These are phyloP conservation scores for Corythoichthys haematopterus DNA, from an alignment of 2,113 vertebrate genomes.

Conservation along the genomic window DNA sequence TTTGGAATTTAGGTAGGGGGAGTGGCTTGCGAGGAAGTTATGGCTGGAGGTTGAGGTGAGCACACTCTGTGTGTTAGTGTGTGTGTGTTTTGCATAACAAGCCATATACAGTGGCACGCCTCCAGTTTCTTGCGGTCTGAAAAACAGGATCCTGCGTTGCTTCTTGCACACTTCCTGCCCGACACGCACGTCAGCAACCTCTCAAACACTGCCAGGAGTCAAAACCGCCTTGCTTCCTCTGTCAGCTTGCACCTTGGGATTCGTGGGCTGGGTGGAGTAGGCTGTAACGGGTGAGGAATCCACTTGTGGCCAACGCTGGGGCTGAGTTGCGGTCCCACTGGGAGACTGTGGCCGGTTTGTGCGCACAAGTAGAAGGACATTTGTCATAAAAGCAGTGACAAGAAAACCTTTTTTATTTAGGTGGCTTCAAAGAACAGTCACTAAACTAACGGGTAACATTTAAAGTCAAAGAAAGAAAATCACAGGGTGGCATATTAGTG, in stretches of 20 bases:
- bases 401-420: slow-evolving; percentile 15
- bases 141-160: slow-evolving; percentile 68
- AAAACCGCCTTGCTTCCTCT: slow-evolving; percentile 53
- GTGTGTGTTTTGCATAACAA: slow-evolving; percentile 49
- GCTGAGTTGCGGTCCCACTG: slow-evolving; percentile 20
- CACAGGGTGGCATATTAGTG: not conserved
- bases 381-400: slow-evolving; percentile 19
- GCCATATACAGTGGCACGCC: slow-evolving; percentile 43
- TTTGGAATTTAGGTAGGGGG: slow-evolving; percentile 12
- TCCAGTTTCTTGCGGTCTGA: slow-evolving; percentile 59
- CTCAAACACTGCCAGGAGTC: slow-evolving; percentile 62
- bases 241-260: slow-evolving; percentile 47
- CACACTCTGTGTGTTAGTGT: slow-evolving; percentile 9
- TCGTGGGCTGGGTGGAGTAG: slow-evolving; percentile 41
- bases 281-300: slow-evolving; percentile 26
- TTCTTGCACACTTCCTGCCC: slow-evolving; percentile 71
- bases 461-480: slow-evolving; percentile 3
- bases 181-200: slow-evolving; percentile 62
- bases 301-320: slow-evolving; percentile 27
- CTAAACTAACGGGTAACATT: not conserved
- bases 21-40: slow-evolving; percentile 25
- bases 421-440: slow-evolving; percentile 18
- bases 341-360: slow-evolving; percentile 19
- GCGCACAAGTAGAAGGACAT: slow-evolving; percentile 3
- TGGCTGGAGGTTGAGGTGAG: slow-evolving; percentile 37